A percentile compares a stretch with the other conserved stretches of the same genome.
These are phyloP conservation scores for Whitmania pigra DNA, from an alignment of 1,140 invertebrate species.

Conservation along the genomic window DNA sequence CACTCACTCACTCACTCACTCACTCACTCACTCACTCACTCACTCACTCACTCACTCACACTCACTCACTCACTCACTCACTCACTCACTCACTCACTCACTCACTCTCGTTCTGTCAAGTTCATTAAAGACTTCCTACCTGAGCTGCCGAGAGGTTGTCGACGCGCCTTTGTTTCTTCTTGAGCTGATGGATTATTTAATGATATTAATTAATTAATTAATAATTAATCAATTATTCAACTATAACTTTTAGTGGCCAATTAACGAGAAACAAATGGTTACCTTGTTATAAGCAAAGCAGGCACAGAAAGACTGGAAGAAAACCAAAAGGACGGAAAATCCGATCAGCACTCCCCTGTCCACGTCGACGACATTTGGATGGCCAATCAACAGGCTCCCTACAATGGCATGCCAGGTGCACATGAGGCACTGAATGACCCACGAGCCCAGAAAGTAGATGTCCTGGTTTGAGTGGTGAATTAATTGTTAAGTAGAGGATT, in stretches of 20 bases:
- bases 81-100: constrained; percentile 24
- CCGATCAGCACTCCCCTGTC: too few relatives aligned
- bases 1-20: constrained; percentile 22
- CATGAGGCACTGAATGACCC: constrained; percentile 9
- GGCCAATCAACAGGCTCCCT: background rate
- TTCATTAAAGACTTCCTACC: constrained; percentile 14
- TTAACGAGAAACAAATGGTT: too few relatives aligned
- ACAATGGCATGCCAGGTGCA: background rate
- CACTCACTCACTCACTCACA: constrained; percentile 23
- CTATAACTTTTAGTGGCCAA: too few relatives aligned
- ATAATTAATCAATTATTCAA: too few relatives aligned
- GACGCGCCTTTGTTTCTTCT: too few relatives aligned
- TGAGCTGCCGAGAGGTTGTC: too few relatives aligned
- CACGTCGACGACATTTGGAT: too few relatives aligned
- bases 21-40: constrained; percentile 24
- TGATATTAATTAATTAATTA: too few relatives aligned
- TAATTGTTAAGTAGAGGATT: background rate
- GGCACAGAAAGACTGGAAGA: too few relatives aligned
- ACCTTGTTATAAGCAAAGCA: too few relatives aligned
- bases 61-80: constrained; percentile 24
- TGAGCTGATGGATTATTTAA: too few relatives aligned
- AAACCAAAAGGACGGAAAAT: too few relatives aligned
- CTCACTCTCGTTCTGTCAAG: constrained; percentile 3
- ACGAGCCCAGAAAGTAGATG: constrained; percentile 1
- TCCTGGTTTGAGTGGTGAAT: background rate